These are phyloP conservation scores for Neopipo cinnamomea DNA, from an alignment of 2,113 vertebrate species.

Conservation along the genomic window DNA sequence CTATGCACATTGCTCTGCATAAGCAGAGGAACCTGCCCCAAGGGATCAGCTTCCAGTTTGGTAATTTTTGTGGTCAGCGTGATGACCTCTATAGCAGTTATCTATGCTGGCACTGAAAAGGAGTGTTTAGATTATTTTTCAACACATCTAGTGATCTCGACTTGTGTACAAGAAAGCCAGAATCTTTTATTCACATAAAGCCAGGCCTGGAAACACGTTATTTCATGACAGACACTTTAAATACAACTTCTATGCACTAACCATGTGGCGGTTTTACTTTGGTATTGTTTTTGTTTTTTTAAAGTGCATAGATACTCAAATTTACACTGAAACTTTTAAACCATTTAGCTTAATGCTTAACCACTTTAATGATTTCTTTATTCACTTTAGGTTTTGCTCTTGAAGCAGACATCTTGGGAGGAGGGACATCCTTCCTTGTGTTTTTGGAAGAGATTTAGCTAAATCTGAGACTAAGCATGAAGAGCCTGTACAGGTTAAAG, in stretches of 20 bases:
- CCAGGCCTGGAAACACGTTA: neutral
- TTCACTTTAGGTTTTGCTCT: neutral
- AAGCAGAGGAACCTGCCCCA: neutral
- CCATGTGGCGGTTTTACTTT: accelerated
- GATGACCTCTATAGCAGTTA: neutral
- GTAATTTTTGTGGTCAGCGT: neutral
- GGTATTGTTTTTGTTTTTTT: accelerated
- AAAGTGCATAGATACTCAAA: neutral
- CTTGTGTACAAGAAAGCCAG: neutral
- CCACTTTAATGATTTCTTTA: neutral
- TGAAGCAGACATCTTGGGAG: neutral
- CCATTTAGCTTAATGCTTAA: neutral
- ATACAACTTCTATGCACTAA: neutral
- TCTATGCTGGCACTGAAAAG: neutral
- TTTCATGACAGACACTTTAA: neutral
- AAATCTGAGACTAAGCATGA: neutral
- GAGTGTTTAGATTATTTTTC: neutral
- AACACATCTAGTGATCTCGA: neutral
- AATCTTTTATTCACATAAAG: neutral
- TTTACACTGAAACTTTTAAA: neutral
- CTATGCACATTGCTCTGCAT: neutral
- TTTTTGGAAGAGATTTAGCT: neutral
- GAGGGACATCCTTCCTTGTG: neutral
- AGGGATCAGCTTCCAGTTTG: neutral
- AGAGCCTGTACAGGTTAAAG: neutral